These are phyloP conservation scores for Geotrupes spiniger DNA, from an alignment of 2,888 invertebrate species.

Conservation along the genomic window DNA sequence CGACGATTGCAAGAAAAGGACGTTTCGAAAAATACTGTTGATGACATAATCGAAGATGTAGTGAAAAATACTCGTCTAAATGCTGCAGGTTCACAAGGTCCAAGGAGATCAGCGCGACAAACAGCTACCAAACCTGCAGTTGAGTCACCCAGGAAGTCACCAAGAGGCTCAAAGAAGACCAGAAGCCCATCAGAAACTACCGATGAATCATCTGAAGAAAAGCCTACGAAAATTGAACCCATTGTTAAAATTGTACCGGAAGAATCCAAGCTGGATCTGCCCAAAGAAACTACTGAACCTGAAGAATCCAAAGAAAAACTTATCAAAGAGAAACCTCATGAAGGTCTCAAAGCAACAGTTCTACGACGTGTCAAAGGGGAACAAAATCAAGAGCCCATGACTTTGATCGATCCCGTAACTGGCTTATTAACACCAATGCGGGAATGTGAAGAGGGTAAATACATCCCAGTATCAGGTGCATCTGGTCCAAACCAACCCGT, in stretches of 20 bases:
- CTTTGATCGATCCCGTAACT: slow-evolving; percentile 72
- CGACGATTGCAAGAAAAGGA: slow-evolving; percentile 76
- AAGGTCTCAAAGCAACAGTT: slow-evolving; percentile 47
- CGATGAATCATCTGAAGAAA: slow-evolving; percentile 62
- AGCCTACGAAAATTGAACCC: slow-evolving; percentile 41
- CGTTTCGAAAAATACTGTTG: slow-evolving; percentile 71
- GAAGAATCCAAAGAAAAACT: slow-evolving; percentile 12
- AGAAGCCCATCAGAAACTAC: slow-evolving; percentile 62
- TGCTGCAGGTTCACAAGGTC: slow-evolving; percentile 47
- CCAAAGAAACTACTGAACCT: slow-evolving; percentile 10
- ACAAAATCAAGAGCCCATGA: slow-evolving; percentile 57
- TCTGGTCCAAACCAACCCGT: neutral
- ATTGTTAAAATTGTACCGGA: slow-evolving; percentile 9
- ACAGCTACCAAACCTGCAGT: slow-evolving; percentile 40
- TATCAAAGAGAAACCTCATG: slow-evolving; percentile 39
- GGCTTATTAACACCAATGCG: slow-evolving; percentile 68
- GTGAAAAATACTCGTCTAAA: slow-evolving; percentile 62
- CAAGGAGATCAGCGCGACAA: slow-evolving; percentile 59
- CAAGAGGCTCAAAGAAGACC: slow-evolving; percentile 61
- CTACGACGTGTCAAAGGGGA: slow-evolving; percentile 48
- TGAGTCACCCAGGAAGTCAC: slow-evolving; percentile 57
- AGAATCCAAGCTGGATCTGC: slow-evolving; percentile 10
- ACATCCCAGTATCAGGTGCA: slow-evolving; percentile 55
- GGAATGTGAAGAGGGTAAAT: slow-evolving; percentile 68
- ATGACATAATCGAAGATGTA: slow-evolving; percentile 88